Evolutionary conservation across 2,888 invertebrate genomes (phyloP), one percentile per base, ranked within the genome.

Genomic region (Eumacrocentrus americanus): DNA sequence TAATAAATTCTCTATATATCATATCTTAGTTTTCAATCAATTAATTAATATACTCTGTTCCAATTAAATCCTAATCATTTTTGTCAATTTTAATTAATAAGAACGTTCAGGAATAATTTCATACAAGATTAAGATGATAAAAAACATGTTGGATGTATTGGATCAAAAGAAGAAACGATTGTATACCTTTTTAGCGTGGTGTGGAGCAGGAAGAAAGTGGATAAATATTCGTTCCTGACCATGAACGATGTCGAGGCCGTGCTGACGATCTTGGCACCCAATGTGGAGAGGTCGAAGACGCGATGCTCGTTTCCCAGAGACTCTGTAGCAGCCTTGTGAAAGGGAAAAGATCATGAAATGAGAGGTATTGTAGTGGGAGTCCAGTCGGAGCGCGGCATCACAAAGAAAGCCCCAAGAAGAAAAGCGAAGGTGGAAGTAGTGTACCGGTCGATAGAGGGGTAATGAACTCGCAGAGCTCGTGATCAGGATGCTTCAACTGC

Each of bases 291-390:
- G 12, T 40, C 25, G 16, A 9, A 42, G 23, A 50, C 35, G 34
- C 44, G 18, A 18, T 25, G 44, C 25, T 51, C 18, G 47, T 55
- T 59, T 51, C 12, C 51, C 56, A 47, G 34, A 56, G 47, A 14
- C 38, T 34, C 4, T 23, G 25, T 37, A 51, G 34, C 40, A 46
- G 40, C 51, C 12, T 22, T 35, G 61, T 52, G 61, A 63, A 63
- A 63, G 61, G 61, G 56, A 63, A 61, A 59, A 47, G 47, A 25
- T 2, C 7, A 46, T 22, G 34, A 37, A 38, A 52, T 22, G 35
- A 38, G 37, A 52, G 7, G 14, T 20, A 23, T 6, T 7, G 5
- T 14, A 18, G 38, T 37, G 37, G 14, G 25, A 42, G n/a, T n/a
- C n/a, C n/a, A n/a, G n/a, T n/a, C n/a, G n/a, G n/a, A n/a, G n/a